Conservation (phyloP, 2,888 invertebrate genomes). For the Clunio marinus region DNA sequence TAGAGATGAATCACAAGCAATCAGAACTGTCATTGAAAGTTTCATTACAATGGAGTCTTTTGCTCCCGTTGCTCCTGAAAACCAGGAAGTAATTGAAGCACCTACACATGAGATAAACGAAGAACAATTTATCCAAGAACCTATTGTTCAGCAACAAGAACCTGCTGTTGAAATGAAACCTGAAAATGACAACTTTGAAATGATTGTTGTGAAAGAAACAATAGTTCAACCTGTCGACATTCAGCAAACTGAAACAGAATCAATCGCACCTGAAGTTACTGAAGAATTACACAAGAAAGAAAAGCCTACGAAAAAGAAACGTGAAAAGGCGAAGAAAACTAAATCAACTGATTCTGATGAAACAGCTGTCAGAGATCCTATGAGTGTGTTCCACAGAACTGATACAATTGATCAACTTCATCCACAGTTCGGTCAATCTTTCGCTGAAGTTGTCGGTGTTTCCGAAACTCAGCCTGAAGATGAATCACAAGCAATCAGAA, state of each 20-base stretch:
- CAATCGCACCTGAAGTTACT: neutral
- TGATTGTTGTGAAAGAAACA: neutral
- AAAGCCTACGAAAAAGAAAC: conserved; percentile 9
- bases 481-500: neutral
- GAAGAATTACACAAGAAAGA: too few relatives aligned
- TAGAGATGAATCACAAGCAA: too few relatives aligned
- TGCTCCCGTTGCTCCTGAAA: neutral
- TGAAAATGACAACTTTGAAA: too few relatives aligned
- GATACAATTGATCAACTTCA: neutral
- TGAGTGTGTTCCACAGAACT: neutral
- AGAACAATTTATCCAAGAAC: neutral
- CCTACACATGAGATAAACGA: neutral
- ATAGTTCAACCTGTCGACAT: neutral
- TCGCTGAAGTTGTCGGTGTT: neutral
- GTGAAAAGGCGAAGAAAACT: neutral
- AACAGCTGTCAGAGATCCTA: neutral
- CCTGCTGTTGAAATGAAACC: too few relatives aligned
- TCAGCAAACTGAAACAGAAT: neutral
- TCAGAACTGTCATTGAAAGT: neutral
- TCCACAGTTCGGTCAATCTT: neutral
- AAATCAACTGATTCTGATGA: conserved; percentile 12
- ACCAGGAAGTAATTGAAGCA: neutral
- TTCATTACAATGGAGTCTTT: neutral
- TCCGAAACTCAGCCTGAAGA: neutral
- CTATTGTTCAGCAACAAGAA: neutral